phyloP scores from a whole-genome alignment of 1,140 invertebrate species.

The Reticulitermes speratus region DNA sequence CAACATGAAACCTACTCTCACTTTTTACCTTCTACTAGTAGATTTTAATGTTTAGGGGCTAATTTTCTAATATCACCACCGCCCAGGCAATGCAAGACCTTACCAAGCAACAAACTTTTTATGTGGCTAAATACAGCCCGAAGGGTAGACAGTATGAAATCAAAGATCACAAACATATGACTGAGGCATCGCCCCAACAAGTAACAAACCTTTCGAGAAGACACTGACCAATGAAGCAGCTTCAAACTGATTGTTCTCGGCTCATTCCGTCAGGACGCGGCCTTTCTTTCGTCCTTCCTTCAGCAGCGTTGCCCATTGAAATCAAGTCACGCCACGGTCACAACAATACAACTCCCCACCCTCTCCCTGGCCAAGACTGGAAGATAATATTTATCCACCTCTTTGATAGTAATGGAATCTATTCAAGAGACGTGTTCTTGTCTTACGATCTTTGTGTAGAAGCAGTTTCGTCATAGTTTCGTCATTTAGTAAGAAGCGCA shows the following conservation, averaged over 20 bases:
- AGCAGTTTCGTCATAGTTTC: not conserved
- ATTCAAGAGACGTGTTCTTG: not conserved
- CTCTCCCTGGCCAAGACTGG: not conserved
- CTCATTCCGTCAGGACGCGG: not conserved
- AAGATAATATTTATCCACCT: not conserved
- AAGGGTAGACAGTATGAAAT: not conserved
- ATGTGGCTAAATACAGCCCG: not conserved
- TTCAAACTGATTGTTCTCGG: not conserved
- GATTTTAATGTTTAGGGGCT: not conserved
- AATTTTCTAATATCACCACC: not conserved
- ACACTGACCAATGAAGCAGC: conserved; percentile 9
- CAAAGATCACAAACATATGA: conserved; percentile 6
- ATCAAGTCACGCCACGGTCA: not conserved
- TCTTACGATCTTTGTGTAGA: not conserved
- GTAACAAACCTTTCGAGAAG: not conserved
- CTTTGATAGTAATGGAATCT: conserved; percentile 12
- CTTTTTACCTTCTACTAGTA: not conserved
- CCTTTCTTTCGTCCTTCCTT: not conserved
- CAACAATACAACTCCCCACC: not conserved
- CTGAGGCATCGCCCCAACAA: not conserved
- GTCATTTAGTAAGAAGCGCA: not conserved
- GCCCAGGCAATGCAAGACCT: not conserved
- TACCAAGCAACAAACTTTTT: not conserved
- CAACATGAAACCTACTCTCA: not conserved
- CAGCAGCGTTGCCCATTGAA: not conserved